Conservation (phyloP, 2,113 vertebrate species). For the Rhinichthys klamathensis region DNA sequence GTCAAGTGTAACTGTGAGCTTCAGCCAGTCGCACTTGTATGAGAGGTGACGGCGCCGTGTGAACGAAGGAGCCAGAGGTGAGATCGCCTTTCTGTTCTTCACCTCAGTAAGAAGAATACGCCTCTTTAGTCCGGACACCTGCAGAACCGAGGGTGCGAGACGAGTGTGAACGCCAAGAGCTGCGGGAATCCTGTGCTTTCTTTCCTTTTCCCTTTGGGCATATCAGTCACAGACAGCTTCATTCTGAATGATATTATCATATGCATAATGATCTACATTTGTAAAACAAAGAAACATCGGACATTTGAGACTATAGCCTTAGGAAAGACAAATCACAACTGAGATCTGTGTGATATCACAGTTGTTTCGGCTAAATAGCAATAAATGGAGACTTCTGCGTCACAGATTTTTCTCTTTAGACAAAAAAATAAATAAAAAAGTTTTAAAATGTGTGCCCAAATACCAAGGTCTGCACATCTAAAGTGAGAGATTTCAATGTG, state of each 20-base stretch:
- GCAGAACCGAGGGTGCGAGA: constrained; percentile 49
- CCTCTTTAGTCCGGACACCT: constrained; percentile 52
- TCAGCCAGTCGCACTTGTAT: not conserved
- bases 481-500: not conserved
- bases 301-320: not conserved
- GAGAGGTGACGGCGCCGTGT: not conserved
- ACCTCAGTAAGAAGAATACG: constrained; percentile 46
- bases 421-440: not conserved
- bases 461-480: not conserved
- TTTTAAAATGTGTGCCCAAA: not conserved
- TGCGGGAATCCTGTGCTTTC: constrained; percentile 17
- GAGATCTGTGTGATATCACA: not conserved
- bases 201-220: no score
- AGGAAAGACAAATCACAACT: not conserved
- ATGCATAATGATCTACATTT: constrained; percentile 4
- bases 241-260: constrained; percentile 16
- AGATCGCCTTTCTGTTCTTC: constrained; percentile 38
- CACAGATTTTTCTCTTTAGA: not conserved
- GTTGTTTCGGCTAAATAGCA: not conserved
- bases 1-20: constrained; percentile 10
- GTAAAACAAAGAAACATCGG: not conserved
- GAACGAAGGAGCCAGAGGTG: not conserved
- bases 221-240: not conserved
- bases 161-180: constrained; percentile 41
- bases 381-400: not conserved